These are phyloP conservation scores for Cydia fagiglandana DNA, from an alignment of 1,140 invertebrate genomes.

Conservation along the genomic window DNA sequence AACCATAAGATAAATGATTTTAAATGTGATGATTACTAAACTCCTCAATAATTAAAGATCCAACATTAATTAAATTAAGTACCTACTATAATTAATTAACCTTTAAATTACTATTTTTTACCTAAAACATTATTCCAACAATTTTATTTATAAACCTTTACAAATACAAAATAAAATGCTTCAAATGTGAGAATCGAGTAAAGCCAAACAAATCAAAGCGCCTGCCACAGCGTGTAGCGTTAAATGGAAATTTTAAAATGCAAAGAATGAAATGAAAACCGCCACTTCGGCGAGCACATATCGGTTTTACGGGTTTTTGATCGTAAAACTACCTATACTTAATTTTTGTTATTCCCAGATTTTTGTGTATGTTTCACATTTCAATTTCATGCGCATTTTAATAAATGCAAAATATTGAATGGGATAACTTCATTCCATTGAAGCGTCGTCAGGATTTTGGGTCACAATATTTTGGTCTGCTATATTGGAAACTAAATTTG, in stretches of 20 bases:
- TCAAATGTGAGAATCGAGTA: background rate
- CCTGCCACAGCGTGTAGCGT: conserved; percentile 26
- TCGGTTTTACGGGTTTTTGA: conserved; percentile 9
- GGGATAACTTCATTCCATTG: background rate
- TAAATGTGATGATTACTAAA: no score
- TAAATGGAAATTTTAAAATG: conserved; percentile 29
- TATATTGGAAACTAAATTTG: no score
- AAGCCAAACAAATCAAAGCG: conserved; percentile 22
- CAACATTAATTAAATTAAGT: no score
- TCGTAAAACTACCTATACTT: background rate
- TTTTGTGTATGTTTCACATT: background rate
- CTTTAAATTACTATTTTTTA: no score
- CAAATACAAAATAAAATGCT: background rate
- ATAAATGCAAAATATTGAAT: background rate
- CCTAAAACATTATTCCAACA: background rate
- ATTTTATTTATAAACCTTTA: background rate
- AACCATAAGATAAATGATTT: no score
- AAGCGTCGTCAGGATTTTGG: no score
- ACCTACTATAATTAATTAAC: no score
- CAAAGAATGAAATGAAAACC: conserved; percentile 29
- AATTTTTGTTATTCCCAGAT: background rate
- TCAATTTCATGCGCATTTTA: background rate
- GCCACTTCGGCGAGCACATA: conserved; percentile 6
- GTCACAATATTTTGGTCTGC: no score
- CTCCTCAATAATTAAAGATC: no score